These are phyloP conservation scores for Thymallus thymallus DNA, from an alignment of 2,113 vertebrate genomes.

Conservation along the genomic window DNA sequence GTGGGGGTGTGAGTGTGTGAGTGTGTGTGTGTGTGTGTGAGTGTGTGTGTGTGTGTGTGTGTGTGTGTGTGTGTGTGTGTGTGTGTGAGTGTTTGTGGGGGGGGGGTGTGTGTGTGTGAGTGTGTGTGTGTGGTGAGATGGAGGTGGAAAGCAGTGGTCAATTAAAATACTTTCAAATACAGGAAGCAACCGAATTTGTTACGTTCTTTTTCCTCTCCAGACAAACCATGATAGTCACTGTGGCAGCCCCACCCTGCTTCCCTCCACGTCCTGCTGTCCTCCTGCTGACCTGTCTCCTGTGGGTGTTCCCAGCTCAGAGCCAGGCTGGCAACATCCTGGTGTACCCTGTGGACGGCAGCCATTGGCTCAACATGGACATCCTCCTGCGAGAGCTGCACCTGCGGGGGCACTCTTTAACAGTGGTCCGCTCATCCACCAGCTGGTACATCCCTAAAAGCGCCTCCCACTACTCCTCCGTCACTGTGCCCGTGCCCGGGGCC, in stretches of 20 bases:
- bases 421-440: conserved; percentile 47
- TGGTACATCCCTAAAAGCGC: conserved; percentile 39
- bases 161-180: conserved; percentile 34
- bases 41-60: conserved; percentile 24
- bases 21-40: conserved; percentile 17
- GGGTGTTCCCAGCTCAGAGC: conserved; percentile 1
- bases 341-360: conserved; percentile 54
- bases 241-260: neutral
- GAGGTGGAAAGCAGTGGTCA: conserved; percentile 3
- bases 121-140: neutral
- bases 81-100: too few species aligned
- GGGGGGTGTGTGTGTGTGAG: conserved; percentile 23
- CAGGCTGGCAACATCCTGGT: conserved; percentile 45
- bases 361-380: conserved; percentile 56
- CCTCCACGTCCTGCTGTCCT: neutral
- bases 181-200: too few species aligned
- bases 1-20: conserved; percentile 18
- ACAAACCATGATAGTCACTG: neutral
- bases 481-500: conserved; percentile 3
- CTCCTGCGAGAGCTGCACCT: conserved; percentile 44
- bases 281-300: conserved; percentile 30
- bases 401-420: conserved; percentile 43
- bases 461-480: conserved; percentile 41
- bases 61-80: conserved; percentile 20
- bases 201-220: conserved; percentile 13